Base-by-base conservation (phyloP, 2,113 vertebrate species). In the Python bivittatus region DNA sequence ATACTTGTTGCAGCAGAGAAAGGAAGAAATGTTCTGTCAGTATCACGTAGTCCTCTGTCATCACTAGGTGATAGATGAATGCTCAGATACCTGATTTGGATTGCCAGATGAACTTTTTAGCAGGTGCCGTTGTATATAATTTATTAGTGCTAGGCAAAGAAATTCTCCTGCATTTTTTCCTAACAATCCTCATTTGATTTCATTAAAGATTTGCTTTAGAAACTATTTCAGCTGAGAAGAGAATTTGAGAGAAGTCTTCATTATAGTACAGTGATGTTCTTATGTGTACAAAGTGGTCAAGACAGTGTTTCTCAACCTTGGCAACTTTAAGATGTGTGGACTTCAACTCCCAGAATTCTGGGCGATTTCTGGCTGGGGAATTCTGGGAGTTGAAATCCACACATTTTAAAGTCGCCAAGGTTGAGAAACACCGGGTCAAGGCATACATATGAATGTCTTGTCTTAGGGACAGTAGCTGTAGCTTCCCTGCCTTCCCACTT, bases 1-100 rank as follows among this genome's bases (percentile, higher is more conserved):
- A 79, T 94, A 87, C 53, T 88, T 60, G 42, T 44, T 56, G 91
- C 42, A 58, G 56, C 57, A 64, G 84, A 89, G 68, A 60, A 88
- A 56, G 12, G 12, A 48, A 84, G 87, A 84, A 89, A 84, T 42
- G 42, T 25, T 92, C 48, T 84, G 88, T 84, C 42, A 52, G 27
- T 88, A 83, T 85, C 72, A 84, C 0, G 5, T 92, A 84, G n/a
- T 61, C 22, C 44, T 42, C 79, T 29, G 6, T 53, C 86, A 84
- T 84, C 56, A 33, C 20, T 29, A 84, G 68, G 64, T 33, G 53
- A 48, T 17, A 79, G 85, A 88, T 92, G 27, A 79, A 58, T 38
- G 54, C 54, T 25, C 53, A 58, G 17, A 0, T 44, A 68, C 52
- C 58, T 22, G 48, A 85, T 85, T 25, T 64, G 15, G 48, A 13